A percentile compares a stretch with the other conserved stretches of the same genome.
These are phyloP conservation scores for Falcaria lacertinaria DNA, from an alignment of 2,888 invertebrate genomes.

Conservation along the genomic window DNA sequence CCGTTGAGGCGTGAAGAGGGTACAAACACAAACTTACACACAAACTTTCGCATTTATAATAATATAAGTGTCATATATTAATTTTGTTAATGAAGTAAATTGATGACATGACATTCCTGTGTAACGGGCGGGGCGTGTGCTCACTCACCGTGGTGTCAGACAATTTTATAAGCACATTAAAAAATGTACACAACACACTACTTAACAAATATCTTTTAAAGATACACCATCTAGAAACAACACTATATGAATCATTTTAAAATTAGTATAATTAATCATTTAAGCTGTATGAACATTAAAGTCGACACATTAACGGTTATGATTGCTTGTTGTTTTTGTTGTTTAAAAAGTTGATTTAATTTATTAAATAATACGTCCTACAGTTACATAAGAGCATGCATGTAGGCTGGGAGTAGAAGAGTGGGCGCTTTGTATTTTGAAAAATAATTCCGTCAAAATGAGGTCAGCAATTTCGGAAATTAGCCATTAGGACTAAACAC, in stretches of 20 bases:
- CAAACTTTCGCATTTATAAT: too few species aligned
- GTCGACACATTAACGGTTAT: constrained; percentile 45
- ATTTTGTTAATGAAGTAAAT: too few species aligned
- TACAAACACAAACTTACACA: too few species aligned
- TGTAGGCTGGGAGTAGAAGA: too few species aligned
- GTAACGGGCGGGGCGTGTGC: constrained; percentile 19
- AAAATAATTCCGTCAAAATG: too few species aligned
- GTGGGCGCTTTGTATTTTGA: too few species aligned
- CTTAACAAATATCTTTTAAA: constrained; percentile 38
- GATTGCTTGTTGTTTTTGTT: constrained; percentile 19
- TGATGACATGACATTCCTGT: too few species aligned
- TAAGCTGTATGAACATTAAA: constrained; percentile 59
- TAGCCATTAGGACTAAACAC: too few species aligned
- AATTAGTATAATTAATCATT: constrained; percentile 52
- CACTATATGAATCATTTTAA: constrained; percentile 66
- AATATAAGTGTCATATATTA: too few species aligned
- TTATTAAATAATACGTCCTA: constrained; percentile 6
- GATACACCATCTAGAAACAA: constrained; percentile 75
- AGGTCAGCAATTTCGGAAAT: too few species aligned
- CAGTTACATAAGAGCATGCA: too few species aligned
- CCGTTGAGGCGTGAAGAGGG: too few species aligned
- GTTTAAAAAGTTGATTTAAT: constrained; percentile 14
- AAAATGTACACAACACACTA: constrained; percentile 50
- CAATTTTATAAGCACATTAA: constrained; percentile 67
- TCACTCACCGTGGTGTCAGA: constrained; percentile 50